phyloP scores from a whole-genome alignment of 2,888 invertebrate genomes.

The Cacoxenus indagator region DNA sequence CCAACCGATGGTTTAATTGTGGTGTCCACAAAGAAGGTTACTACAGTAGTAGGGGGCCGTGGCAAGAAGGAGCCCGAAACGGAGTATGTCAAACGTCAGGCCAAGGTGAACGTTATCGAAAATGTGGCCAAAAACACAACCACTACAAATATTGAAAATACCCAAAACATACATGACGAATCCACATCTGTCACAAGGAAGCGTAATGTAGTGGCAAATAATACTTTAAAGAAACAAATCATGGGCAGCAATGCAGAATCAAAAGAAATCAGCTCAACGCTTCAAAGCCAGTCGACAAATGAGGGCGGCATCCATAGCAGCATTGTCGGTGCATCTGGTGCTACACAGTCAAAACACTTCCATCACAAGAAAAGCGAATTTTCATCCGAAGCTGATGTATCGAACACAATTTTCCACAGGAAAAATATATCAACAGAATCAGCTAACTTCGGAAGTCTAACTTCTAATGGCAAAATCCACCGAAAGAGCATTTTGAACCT shows the following conservation, averaged over 20 bases:
- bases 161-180: slow-evolving; percentile 59
- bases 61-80: slow-evolving; percentile 66
- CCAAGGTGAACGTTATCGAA: slow-evolving; percentile 66
- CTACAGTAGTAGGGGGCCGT: slow-evolving; percentile 67
- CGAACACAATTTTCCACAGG: slow-evolving; percentile 84
- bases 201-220: slow-evolving; percentile 42
- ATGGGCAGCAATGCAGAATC: slow-evolving; percentile 34
- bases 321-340: slow-evolving; percentile 24
- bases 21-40: slow-evolving; percentile 72
- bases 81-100: slow-evolving; percentile 65
- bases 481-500: slow-evolving; percentile 85
- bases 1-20: slow-evolving; percentile 73
- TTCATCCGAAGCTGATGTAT: slow-evolving; percentile 80
- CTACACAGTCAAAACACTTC: slow-evolving; percentile 59
- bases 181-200: slow-evolving; percentile 54
- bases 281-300: slow-evolving; percentile 27
- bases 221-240: slow-evolving; percentile 34
- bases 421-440: slow-evolving; percentile 70
- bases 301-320: slow-evolving; percentile 28
- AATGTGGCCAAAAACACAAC: slow-evolving; percentile 65
- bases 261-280: slow-evolving; percentile 8
- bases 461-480: slow-evolving; percentile 78
- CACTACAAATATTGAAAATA: slow-evolving; percentile 64
- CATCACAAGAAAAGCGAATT: slow-evolving; percentile 84
- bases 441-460: slow-evolving; percentile 59